phyloP scores from a whole-genome alignment of 2,888 invertebrate genomes.

The Plemyria rubiginata region DNA sequence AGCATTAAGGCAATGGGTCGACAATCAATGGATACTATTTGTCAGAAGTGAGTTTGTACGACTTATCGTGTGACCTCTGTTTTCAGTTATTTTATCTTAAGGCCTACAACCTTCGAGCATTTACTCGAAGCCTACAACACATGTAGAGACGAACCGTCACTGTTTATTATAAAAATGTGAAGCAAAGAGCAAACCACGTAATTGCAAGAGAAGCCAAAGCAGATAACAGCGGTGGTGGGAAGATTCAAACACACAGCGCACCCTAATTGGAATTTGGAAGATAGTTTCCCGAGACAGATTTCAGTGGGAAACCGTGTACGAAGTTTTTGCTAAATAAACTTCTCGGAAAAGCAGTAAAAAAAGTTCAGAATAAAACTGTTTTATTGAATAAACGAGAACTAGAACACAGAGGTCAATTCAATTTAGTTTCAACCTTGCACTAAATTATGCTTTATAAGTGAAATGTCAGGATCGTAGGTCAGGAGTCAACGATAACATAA shows the following conservation, averaged over 20 bases:
- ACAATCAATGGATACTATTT: constrained; percentile 30
- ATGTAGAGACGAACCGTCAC: neutral
- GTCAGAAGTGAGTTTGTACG: constrained; percentile 26
- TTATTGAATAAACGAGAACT: neutral
- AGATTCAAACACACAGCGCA: neutral
- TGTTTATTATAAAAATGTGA: too few species aligned
- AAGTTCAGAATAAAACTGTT: neutral
- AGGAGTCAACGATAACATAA: constrained; percentile 36
- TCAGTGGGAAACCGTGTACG: too few species aligned
- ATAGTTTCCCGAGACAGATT: too few species aligned
- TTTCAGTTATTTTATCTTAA: constrained; percentile 6
- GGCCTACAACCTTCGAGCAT: too few species aligned
- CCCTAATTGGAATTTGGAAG: too few species aligned
- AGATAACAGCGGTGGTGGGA: neutral
- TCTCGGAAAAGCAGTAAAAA: neutral
- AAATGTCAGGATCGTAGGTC: constrained; percentile 29
- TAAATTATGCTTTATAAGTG: constrained; percentile 15
- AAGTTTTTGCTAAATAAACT: too few species aligned
- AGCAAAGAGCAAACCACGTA: neutral
- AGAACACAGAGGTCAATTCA: constrained; percentile 8
- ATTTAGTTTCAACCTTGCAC: constrained; percentile 19
- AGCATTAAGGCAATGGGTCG: constrained; percentile 13
- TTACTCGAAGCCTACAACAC: neutral
- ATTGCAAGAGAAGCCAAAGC: neutral
- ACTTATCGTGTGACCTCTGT: constrained; percentile 31